These are phyloP conservation scores for Capitella teleta DNA, from an alignment of 1,140 invertebrate species.

Conservation along the genomic window DNA sequence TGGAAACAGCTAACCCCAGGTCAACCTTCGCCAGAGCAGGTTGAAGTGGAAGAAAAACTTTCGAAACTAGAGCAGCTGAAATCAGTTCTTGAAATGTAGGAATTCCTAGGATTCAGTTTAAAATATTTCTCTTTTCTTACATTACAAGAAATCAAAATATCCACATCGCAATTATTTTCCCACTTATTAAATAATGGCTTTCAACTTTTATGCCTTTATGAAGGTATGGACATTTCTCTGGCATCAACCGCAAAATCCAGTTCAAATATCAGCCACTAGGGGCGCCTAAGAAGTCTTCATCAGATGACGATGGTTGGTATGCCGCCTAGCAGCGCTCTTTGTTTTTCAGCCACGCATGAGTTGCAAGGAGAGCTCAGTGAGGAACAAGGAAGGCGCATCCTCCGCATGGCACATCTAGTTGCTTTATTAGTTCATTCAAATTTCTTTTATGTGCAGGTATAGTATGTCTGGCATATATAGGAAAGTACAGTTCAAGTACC, in stretches of 20 bases:
- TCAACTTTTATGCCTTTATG: background rate
- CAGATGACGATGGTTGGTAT: slow-evolving; percentile 2
- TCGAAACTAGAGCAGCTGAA: slow-evolving; percentile 95
- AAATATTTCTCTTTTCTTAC: background rate
- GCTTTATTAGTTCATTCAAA: background rate
- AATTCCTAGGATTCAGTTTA: background rate
- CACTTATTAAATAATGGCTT: background rate
- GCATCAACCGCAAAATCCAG: slow-evolving; percentile 89
- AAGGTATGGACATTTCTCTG: slow-evolving; percentile 8
- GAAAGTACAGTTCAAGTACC: no score
- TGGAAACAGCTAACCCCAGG: slow-evolving; percentile 76
- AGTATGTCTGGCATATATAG: no score
- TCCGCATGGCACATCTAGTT: background rate
- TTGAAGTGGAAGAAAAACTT: slow-evolving; percentile 72
- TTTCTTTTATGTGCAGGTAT: no score
- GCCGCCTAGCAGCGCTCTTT: background rate
- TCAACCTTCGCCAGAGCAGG: no score
- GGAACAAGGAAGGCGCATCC: background rate
- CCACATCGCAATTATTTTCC: background rate
- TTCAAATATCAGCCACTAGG: slow-evolving; percentile 98
- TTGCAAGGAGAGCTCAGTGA: background rate
- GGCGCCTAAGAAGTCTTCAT: slow-evolving; percentile 33
- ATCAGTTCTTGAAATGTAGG: slow-evolving; percentile 95
- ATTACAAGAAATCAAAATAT: background rate
- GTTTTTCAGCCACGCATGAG: background rate